Percentiles rank a stretch among this genome's conserved stretches.
Conservation (phyloP, 2,113 vertebrate genomes). For the Suricata suricatta region DNA sequence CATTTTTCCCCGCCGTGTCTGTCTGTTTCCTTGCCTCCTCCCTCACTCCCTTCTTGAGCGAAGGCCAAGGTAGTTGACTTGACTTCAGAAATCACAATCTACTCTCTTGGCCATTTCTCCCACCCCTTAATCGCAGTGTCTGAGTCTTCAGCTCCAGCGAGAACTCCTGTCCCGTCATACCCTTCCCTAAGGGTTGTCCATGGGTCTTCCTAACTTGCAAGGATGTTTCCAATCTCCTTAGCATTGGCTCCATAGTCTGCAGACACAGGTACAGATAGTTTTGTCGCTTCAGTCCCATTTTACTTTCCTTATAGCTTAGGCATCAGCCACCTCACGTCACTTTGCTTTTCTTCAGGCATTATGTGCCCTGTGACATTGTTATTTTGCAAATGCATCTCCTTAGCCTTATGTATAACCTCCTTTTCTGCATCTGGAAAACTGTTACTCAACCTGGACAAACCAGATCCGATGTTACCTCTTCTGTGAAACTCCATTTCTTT, state of each 20-base stretch:
- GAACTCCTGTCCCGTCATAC: neutral
- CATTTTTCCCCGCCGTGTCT: no score
- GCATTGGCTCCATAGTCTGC: no score
- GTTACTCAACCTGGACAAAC: neutral
- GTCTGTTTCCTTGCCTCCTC: neutral
- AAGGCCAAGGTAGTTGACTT: neutral
- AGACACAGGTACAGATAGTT: neutral
- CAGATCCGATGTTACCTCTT: neutral
- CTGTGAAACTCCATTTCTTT: neutral
- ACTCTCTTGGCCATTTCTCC: neutral
- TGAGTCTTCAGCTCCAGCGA: neutral
- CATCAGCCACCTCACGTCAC: neutral
- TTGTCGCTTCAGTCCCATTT: neutral
- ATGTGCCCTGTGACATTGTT: neutral
- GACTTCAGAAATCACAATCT: neutral
- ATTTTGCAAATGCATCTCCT: neutral
- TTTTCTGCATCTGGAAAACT: neutral
- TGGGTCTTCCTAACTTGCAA: neutral
- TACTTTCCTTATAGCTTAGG: no score
- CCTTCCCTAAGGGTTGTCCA: neutral
- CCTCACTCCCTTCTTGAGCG: neutral
- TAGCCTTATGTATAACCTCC: neutral
- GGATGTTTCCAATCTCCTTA: neutral
- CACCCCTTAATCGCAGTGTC: fast-evolving
- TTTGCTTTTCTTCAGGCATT: neutral